Conservation (phyloP, 2,113 vertebrate genomes). For the Collichthys lucidus region DNA sequence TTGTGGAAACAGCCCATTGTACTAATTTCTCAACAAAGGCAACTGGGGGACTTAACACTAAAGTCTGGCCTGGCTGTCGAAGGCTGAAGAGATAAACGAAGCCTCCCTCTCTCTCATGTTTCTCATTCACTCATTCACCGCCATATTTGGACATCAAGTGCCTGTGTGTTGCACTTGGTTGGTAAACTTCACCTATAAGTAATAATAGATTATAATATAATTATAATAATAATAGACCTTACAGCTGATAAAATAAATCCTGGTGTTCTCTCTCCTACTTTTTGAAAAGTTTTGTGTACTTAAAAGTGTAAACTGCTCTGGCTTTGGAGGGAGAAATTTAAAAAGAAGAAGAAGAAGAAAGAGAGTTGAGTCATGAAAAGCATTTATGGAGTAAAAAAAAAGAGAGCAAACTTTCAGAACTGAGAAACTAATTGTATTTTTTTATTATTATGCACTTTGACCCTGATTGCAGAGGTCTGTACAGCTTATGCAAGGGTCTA, state of each 20-base stretch:
- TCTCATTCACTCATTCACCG: constrained; percentile 29
- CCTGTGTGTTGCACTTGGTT: neutral
- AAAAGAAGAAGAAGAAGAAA: neutral
- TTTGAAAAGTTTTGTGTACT: neutral
- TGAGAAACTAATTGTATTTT: neutral
- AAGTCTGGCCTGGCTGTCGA: constrained; percentile 2
- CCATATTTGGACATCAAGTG: constrained; percentile 26
- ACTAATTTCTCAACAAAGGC: neutral
- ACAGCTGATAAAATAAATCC: neutral
- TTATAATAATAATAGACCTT: neutral
- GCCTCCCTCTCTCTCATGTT: constrained; percentile 36
- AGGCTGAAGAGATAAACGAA: constrained; percentile 48
- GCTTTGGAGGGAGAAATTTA: neutral
- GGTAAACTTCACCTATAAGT: neutral
- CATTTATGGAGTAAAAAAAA: neutral
- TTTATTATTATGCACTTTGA: neutral
- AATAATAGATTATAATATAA: neutral
- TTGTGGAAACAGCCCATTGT: neutral
- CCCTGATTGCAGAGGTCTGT: neutral
- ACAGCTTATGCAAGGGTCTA: neutral
- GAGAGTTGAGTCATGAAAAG: neutral
- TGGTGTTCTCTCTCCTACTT: neutral
- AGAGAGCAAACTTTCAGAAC: neutral
- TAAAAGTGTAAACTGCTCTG: neutral
- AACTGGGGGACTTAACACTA: neutral